Conservation (phyloP, 2,113 vertebrate genomes). For the Mola mola region DNA sequence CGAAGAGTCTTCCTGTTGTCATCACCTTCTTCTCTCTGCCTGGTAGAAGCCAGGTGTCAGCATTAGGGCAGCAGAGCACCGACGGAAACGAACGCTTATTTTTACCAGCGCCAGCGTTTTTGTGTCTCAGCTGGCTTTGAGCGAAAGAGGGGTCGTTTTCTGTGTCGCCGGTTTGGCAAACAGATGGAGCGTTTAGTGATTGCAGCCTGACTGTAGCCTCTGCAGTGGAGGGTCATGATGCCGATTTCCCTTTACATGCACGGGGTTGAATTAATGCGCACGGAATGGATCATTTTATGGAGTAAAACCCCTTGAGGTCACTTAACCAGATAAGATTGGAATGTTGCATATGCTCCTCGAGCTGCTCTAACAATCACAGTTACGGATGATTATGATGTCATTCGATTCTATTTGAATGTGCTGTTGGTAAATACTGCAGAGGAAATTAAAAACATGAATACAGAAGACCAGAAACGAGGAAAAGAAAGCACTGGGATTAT, state of each 20-base stretch:
- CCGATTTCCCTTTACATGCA: not conserved
- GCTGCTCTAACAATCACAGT: no score
- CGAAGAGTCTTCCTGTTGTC: no score
- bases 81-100: not conserved
- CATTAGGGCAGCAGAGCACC: not conserved
- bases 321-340: not conserved
- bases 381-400: no score
- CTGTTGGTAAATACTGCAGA: no score
- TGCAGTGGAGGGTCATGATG: not conserved
- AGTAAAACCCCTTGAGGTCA: not conserved
- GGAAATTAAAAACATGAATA: no score
- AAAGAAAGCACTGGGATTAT: no score
- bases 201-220: not conserved
- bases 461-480: no score
- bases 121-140: slow-evolving; percentile 6
- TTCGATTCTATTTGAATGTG: no score
- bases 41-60: slow-evolving; percentile 21
- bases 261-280: not conserved
- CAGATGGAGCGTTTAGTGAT: slow-evolving; percentile 6
- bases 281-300: not conserved
- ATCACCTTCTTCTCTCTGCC: not conserved
- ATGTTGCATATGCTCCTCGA: no score
- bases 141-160: no score
- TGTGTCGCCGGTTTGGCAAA: no score
- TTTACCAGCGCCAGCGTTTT: slow-evolving; percentile 19